Evolutionary conservation across 2,888 invertebrate species (phyloP).

Genomic region (Campoplex nolae): DNA sequence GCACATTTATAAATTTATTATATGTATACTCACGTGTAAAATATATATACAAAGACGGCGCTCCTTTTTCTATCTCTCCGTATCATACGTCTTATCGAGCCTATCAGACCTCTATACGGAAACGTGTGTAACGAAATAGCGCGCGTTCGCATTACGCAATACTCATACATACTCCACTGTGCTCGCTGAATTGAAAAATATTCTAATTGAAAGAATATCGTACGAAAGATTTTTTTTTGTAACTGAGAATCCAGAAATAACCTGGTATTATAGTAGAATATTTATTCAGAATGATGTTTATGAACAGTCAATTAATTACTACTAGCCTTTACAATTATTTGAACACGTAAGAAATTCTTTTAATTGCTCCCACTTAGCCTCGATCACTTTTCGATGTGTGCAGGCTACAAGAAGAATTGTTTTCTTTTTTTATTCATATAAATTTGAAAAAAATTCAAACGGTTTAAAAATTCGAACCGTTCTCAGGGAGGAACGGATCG

Average conservation of each 20-base stretch:
- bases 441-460: background rate
- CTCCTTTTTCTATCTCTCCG: constrained; percentile 58
- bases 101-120: constrained; percentile 75
- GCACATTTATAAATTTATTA: constrained; percentile 16
- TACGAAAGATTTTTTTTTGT: background rate
- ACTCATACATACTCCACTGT: constrained; percentile 63
- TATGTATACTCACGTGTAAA: background rate
- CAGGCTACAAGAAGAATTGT: background rate
- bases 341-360: background rate
- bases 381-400: background rate
- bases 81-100: constrained; percentile 61
- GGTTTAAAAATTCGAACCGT: too few relatives aligned
- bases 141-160: constrained; percentile 82
- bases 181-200: background rate
- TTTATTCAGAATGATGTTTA: background rate
- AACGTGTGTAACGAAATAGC: constrained; percentile 81
- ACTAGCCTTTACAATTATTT: background rate
- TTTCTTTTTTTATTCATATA: background rate
- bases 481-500: too few relatives aligned
- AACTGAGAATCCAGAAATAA: background rate
- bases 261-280: background rate
- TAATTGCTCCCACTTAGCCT: background rate
- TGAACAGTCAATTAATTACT: background rate
- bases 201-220: background rate
- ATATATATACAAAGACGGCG: constrained; percentile 36